Evolutionary conservation across 2,797 vertebrate genomes (phyloP), one percentile per base, ranked within the genome.

Genomic region (Acipenser ruthenus): DNA sequence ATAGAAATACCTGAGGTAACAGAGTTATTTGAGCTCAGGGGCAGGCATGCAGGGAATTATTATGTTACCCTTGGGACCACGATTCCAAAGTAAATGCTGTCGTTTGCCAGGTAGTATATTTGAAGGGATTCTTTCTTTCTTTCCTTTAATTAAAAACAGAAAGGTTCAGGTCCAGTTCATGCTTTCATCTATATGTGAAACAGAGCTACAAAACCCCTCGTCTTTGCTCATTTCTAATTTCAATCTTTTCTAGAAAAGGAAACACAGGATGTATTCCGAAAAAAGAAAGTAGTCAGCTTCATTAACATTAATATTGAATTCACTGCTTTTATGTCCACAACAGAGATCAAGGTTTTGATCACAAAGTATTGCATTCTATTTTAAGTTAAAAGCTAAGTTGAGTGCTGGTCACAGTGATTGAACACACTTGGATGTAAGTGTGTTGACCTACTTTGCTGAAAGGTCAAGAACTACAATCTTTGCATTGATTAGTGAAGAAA

Each of bases 271-370:
- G 73, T 77, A 82, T 79, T 72, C 73, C 71, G 15, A 72, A 63
- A 62, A 67, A 71, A 72, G 68, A 73, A 71, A 67, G 49, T 59
- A 65, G 71, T 69, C 47, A 60, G 69, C 74, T 74, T 69, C 72
- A 62, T 69, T 74, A 75, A 50, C 75, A 80, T 82, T 75, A 79
- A 83, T 83, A 80, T 82, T 83, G 76, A 69, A 82, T 79, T 69
- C 64, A 68, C 68, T 50, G 63, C 76, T 78, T 79, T 80, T 79
- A 81, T 80, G 75, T 77, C 63, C 66, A 66, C 65, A 62, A 71
- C 59, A 60, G 71, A 72, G 67, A 58, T 67, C 63, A 61, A 63
- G 69, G 62, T 70, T 18, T 48, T 68, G 56, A 69, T 59, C 69
- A 61, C 71, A 71, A 67, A 74, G 73, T 66, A 62, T 63, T 67